These are phyloP conservation scores for Ips typographus DNA, from an alignment of 1,140 invertebrate species.

Conservation along the genomic window DNA sequence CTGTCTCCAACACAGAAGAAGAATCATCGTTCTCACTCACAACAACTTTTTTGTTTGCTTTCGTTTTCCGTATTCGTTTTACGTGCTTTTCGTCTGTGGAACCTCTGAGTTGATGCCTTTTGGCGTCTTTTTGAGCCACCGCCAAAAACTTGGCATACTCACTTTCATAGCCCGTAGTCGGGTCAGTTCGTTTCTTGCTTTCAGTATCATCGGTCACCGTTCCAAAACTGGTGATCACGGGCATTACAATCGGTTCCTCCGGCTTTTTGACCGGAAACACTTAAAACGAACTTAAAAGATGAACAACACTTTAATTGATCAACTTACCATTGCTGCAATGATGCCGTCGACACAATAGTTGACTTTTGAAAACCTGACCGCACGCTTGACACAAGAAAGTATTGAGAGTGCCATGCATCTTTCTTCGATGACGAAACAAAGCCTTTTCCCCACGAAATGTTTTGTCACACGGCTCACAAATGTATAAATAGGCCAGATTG, in stretches of 20 bases:
- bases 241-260: conserved; percentile 11
- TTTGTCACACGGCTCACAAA: too few species aligned
- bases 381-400: too few species aligned
- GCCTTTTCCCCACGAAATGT: too few species aligned
- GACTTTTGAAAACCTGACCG: too few species aligned
- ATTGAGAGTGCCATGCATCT: too few species aligned
- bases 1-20: too few species aligned
- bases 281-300: background rate
- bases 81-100: too few species aligned
- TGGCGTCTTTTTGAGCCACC: background rate
- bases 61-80: too few species aligned
- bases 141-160: conserved; percentile 17
- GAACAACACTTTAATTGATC: background rate
- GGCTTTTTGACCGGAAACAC: background rate
- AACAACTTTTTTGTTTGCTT: too few species aligned
- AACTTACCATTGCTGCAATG: background rate
- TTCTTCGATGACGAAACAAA: too few species aligned
- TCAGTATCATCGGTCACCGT: conserved; percentile 8
- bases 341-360: background rate
- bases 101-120: background rate
- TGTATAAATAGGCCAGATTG: too few species aligned
- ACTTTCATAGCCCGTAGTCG: conserved; percentile 10
- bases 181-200: conserved; percentile 8
- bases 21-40: too few species aligned
- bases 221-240: conserved; percentile 17